Percentiles rank a stretch among this genome's conserved stretches.
Conservation (phyloP, 2,888 invertebrate species). For the Pardosa pseudoannulata region DNA sequence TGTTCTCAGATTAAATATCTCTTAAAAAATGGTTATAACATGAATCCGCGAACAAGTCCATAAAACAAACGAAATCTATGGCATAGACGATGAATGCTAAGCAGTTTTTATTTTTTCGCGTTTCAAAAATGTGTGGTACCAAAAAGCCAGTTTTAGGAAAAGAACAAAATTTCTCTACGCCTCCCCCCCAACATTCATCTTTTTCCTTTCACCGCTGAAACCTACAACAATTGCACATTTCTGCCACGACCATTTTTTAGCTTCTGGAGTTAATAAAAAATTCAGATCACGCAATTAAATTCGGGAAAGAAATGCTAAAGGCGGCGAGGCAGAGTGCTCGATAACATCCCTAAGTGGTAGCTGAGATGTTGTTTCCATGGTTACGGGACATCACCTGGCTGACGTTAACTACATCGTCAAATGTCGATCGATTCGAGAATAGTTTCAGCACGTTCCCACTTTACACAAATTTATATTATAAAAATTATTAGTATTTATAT, state of each 20-base stretch:
- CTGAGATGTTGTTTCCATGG: constrained; percentile 53
- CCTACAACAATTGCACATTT: background rate
- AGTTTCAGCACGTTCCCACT: constrained; percentile 7
- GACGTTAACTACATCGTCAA: constrained; percentile 32
- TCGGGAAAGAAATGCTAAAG: constrained; percentile 15
- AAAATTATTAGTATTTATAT: too few relatives aligned
- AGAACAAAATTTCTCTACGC: too few relatives aligned
- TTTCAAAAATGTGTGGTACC: too few relatives aligned
- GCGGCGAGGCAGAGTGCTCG: constrained; percentile 6
- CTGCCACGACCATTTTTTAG: background rate
- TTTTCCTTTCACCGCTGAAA: background rate
- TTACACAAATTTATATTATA: too few relatives aligned
- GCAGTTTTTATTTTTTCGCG: too few relatives aligned
- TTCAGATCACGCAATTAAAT: constrained; percentile 15
- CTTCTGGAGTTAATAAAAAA: constrained; percentile 13
- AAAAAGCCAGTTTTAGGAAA: too few relatives aligned
- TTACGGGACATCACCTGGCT: constrained; percentile 50
- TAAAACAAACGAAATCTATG: too few relatives aligned
- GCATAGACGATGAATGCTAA: too few relatives aligned
- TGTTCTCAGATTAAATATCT: too few relatives aligned
- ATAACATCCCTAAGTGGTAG: constrained; percentile 49
- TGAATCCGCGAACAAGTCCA: too few relatives aligned
- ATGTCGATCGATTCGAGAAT: constrained; percentile 7
- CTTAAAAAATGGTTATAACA: too few relatives aligned
- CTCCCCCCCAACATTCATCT: too few relatives aligned